phyloP scores from a whole-genome alignment of 2,797 vertebrate genomes.

The Rhabdophis nuchalis region DNA sequence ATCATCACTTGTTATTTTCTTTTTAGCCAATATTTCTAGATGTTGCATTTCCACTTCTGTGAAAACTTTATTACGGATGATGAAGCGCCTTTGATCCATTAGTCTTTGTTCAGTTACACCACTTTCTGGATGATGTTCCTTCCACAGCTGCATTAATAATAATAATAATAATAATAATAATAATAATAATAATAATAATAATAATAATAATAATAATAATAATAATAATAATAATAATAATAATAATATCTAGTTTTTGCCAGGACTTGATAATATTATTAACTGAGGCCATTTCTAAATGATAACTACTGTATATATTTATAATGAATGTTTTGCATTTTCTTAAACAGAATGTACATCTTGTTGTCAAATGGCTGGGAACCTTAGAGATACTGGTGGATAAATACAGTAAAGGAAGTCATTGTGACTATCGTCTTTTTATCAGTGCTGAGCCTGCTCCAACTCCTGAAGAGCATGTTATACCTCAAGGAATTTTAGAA shows the following conservation, averaged over 20 bases:
- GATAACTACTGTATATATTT: conserved; percentile 4
- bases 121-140: no score
- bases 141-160: no score
- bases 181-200: no score
- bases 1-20: no score
- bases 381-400: conserved; percentile 78
- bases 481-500: conserved; percentile 80
- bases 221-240: no score
- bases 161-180: no score
- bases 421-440: conserved; percentile 77
- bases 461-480: conserved; percentile 71
- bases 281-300: neutral
- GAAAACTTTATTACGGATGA: no score
- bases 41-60: no score
- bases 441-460: conserved; percentile 76
- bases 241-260: neutral
- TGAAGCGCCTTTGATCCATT: no score
- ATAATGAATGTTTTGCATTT: conserved; percentile 1
- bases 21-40: no score
- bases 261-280: neutral
- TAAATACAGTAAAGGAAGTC: conserved; percentile 62
- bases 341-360: conserved; percentile 76
- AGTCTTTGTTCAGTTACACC: no score
- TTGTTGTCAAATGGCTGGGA: conserved; percentile 76
- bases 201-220: no score